phyloP scores from a whole-genome alignment of 2,113 vertebrate genomes.

The Varanus salvator region DNA sequence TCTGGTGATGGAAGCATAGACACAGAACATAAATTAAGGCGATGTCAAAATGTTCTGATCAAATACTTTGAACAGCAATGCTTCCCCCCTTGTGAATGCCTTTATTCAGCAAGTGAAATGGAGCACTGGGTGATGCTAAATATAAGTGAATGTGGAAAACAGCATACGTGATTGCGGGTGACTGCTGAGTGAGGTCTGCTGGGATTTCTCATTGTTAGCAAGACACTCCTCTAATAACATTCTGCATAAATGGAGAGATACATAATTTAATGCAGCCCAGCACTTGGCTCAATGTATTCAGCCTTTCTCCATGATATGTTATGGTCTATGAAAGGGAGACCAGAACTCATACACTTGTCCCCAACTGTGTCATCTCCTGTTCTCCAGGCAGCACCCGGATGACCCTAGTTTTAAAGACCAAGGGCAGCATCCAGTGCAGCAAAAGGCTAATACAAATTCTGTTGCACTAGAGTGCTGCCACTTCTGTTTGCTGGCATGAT shows the following conservation, averaged over 20 bases:
- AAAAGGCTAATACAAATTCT: too few species aligned
- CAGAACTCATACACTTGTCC: background rate
- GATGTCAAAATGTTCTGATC: background rate
- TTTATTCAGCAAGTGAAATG: conserved; percentile 23
- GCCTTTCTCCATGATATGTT: conserved; percentile 19
- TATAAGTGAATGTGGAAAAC: conserved; percentile 11
- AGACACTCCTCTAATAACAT: conserved; percentile 15
- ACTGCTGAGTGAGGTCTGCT: conserved; percentile 32
- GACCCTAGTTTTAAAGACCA: background rate
- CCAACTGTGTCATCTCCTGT: background rate
- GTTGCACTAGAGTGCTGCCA: too few species aligned
- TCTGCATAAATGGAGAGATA: conserved; percentile 21
- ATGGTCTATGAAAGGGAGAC: background rate
- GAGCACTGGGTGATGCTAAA: conserved; percentile 25
- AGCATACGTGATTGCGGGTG: conserved; percentile 27
- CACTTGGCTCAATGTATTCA: background rate
- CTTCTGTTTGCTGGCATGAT: too few species aligned
- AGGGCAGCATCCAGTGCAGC: background rate
- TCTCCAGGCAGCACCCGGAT: background rate
- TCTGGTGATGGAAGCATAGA: background rate
- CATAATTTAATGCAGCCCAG: conserved; percentile 15
- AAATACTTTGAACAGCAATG: conserved; percentile 19
- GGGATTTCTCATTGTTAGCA: background rate
- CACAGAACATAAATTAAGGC: conserved; percentile 30
- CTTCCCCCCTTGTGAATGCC: background rate